Evolutionary conservation across 2,797 vertebrate species (phyloP).

Genomic region (Typhlichthys eigenmanni): DNA sequence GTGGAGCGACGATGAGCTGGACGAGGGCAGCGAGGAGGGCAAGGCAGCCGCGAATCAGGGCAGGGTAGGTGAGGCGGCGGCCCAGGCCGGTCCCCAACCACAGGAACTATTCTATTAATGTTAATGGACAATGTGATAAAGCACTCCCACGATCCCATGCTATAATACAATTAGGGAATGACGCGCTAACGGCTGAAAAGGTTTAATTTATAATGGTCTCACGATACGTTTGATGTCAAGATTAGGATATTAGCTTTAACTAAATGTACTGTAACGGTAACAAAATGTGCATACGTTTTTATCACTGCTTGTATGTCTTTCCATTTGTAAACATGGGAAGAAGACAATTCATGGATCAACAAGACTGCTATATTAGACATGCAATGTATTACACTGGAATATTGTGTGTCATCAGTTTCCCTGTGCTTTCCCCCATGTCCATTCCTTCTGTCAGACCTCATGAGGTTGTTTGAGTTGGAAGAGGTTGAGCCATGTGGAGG

Average conservation of each 20-base stretch:
- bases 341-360: no score
- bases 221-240: no score
- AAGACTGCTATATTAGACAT: no score
- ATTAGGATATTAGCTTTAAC: no score
- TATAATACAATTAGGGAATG: no score
- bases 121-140: neutral
- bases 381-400: neutral
- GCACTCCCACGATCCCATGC: no score
- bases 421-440: constrained; percentile 32
- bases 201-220: no score
- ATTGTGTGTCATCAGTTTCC: constrained; percentile 20
- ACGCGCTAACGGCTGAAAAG: no score
- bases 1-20: constrained; percentile 98
- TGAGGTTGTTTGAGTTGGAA: constrained; percentile 49
- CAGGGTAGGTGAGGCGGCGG: constrained; percentile 76
- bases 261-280: no score
- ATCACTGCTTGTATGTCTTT: no score
- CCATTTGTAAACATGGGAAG: no score
- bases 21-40: constrained; percentile 91
- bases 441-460: constrained; percentile 35
- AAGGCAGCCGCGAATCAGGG: constrained; percentile 90
- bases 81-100: neutral
- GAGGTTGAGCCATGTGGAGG: constrained; percentile 46
- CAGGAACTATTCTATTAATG: neutral
- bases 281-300: no score